Evolutionary conservation across 2,888 invertebrate genomes (phyloP).

Genomic region (Epinotia nisella): DNA sequence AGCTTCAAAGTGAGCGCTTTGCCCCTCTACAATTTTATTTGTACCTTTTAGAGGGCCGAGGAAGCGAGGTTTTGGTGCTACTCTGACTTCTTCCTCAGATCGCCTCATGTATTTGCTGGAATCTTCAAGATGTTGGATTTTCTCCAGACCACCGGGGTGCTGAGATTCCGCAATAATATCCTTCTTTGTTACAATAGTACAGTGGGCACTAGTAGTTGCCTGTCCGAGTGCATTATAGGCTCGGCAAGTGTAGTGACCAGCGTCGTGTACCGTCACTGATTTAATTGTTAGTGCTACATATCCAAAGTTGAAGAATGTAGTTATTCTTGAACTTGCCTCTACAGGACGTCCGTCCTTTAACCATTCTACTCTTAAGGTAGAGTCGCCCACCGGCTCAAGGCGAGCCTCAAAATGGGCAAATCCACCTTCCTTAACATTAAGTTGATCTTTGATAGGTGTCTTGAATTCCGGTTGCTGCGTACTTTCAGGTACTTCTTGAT

Average conservation of each 20-base stretch:
- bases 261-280: conserved; percentile 94
- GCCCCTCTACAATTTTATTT: conserved; percentile 96
- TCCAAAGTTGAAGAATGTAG: conserved; percentile 97
- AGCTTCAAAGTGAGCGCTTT: conserved; percentile 97
- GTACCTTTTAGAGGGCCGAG: conserved; percentile 95
- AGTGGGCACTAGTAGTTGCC: conserved; percentile 91
- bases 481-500: conserved; percentile 92
- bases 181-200: conserved; percentile 93
- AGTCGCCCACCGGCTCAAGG: conserved; percentile 96
- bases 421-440: conserved; percentile 94
- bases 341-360: conserved; percentile 95
- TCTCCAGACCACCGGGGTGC: conserved; percentile 95
- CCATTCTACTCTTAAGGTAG: conserved; percentile 96
- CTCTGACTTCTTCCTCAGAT: conserved; percentile 89
- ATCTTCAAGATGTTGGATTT: conserved; percentile 96
- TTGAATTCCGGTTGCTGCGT: conserved; percentile 93
- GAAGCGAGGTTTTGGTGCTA: conserved; percentile 93
- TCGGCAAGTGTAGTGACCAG: conserved; percentile 94
- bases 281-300: conserved; percentile 97
- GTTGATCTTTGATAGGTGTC: conserved; percentile 94
- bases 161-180: conserved; percentile 95
- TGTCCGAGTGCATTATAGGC: conserved; percentile 95
- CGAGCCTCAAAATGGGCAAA: conserved; percentile 98
- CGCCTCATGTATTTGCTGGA: conserved; percentile 88
- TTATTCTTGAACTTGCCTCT: conserved; percentile 96